Evolutionary conservation across 2,888 invertebrate species (phyloP), one percentile per base, ranked within the genome.

Genomic region (Busseola fusca): DNA sequence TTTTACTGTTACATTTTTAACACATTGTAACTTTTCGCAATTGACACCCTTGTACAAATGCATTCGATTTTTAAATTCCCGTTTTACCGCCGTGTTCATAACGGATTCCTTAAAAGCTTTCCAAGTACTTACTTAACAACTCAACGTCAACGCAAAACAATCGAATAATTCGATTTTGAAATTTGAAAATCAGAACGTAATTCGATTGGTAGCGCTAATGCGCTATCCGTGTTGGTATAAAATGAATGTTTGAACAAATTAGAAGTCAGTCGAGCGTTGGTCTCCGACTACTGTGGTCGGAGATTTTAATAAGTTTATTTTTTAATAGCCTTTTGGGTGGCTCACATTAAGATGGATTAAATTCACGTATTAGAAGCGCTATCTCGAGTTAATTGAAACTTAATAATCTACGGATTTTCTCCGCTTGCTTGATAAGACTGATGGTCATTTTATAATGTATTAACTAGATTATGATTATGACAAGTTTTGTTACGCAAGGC

Each of bases 161-260:
- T 91, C 88, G 87, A 87, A 87, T 91, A 90, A 93, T 92, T 92
- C 91, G 89, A 93, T 93, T 93, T 93, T 91, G 89, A 90, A 93
- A 93, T 92, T 89, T 90, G 88, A 90, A 92, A 93, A 92, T 92
- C 89, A 86, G 90, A 91, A 90, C 90, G 87, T 93, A 92, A 94
- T 92, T 93, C 92, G 87, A 93, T 93, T 93, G 91, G 87, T 87
- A 83, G 85, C 87, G 90, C 90, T 93, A 94, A 94, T 94, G 94
- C 93, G 86, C 87, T 88, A 92, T 89, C 87, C 93, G 89, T 94
- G 94, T 94, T 89, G 87, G 85, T 90, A 89, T 90, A 92, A 93
- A 94, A 91, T 87, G 91, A 87, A 89, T 90, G 93, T 91, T 91
- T 89, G 89, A 90, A 91, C 88, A 90, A 90, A 92, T 93, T 90